These are phyloP conservation scores for Temnothorax longispinosus DNA, from an alignment of 1,140 invertebrate species.

Conservation along the genomic window DNA sequence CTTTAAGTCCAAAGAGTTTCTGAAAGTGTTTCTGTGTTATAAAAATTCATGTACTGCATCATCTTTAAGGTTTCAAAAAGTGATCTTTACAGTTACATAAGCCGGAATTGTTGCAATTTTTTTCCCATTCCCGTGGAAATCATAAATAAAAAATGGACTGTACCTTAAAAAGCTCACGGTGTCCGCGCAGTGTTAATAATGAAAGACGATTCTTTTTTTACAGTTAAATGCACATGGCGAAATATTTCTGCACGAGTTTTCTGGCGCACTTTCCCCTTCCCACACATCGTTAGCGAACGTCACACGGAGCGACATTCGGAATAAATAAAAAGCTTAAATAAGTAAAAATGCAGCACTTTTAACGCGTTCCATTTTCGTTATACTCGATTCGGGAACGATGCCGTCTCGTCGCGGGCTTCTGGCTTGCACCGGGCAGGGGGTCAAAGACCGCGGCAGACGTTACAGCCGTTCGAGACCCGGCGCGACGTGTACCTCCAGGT, in stretches of 20 bases:
- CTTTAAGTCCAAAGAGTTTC: no score
- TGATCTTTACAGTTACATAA: no score
- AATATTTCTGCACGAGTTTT: not conserved
- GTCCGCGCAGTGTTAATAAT: not conserved
- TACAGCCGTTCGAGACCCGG: conserved; percentile 47
- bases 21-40: no score
- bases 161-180: no score
- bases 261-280: not conserved
- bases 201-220: not conserved
- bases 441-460: conserved; percentile 67
- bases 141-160: no score
- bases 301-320: no score
- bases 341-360: not conserved
- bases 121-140: no score
- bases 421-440: conserved; percentile 46
- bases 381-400: conserved; percentile 33
- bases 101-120: no score
- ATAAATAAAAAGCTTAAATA: conserved; percentile 22
- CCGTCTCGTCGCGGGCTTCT: conserved; percentile 44
- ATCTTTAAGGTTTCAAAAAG: no score
- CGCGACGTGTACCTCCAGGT: conserved; percentile 64
- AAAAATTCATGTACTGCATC: no score
- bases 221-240: not conserved
- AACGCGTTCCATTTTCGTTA: not conserved
- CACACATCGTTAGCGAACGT: not conserved